Conservation (phyloP, 1,140 invertebrate species). For the Pristionchus pacificus region DNA sequence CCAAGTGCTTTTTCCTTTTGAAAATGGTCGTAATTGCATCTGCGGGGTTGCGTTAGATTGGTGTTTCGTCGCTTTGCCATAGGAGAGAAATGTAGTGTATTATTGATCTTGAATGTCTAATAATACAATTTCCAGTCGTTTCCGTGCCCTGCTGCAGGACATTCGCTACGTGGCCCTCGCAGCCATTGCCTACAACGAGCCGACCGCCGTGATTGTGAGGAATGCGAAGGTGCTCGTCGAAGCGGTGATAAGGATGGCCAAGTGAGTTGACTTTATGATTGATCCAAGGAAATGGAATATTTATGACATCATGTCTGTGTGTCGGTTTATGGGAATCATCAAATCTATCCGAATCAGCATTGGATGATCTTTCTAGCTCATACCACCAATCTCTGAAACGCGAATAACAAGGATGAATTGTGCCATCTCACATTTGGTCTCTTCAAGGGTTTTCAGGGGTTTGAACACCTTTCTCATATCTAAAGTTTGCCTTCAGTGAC, state of each 20-base stretch:
- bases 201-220: neutral
- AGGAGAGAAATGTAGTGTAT: no score
- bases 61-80: no score
- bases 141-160: conserved; percentile 19
- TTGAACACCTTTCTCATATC: neutral
- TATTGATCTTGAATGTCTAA: no score
- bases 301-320: neutral
- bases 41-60: no score
- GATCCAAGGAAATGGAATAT: neutral
- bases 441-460: neutral
- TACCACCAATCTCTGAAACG: neutral
- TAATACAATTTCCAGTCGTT: conserved; percentile 25
- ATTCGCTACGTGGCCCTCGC: conserved; percentile 23
- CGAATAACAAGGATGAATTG: neutral
- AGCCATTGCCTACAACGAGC: conserved; percentile 23
- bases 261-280: conserved; percentile 1
- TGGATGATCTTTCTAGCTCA: neutral
- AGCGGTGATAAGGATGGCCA: conserved; percentile 19
- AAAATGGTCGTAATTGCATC: conserved; percentile 9
- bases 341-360: neutral
- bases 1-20: neutral
- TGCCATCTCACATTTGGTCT: neutral
- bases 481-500: neutral
- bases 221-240: conserved; percentile 24
- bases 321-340: neutral